These are phyloP conservation scores for Sphaerophoria rueppellii DNA, from an alignment of 2,888 invertebrate genomes.

Conservation along the genomic window DNA sequence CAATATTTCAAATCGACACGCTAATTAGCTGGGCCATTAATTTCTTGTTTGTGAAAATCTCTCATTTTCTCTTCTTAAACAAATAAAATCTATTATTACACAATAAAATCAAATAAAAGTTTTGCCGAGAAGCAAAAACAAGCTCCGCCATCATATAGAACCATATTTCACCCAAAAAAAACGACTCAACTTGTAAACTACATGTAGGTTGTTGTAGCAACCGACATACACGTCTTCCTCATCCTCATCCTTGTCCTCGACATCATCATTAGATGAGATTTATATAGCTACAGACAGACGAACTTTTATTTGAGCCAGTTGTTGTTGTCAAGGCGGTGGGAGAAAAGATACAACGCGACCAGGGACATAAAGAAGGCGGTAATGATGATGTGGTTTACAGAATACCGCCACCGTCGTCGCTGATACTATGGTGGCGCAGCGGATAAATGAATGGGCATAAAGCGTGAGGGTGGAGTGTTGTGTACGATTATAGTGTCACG, in stretches of 20 bases:
- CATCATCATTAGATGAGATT: constrained; percentile 35
- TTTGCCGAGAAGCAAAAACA: constrained; percentile 36
- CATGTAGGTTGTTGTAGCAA: constrained; percentile 16
- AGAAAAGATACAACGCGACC: background rate
- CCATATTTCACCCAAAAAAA: constrained; percentile 31
- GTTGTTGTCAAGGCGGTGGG: background rate
- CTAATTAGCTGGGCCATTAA: constrained; percentile 16
- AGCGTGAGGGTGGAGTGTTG: constrained; percentile 20
- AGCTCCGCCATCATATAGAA: constrained; percentile 4
- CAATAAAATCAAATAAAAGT: constrained; percentile 63
- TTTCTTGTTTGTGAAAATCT: constrained; percentile 10
- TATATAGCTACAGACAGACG: constrained; percentile 1
- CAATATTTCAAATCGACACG: constrained; percentile 24
- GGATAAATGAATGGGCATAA: constrained; percentile 15
- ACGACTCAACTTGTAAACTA: background rate
- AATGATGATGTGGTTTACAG: constrained; percentile 54
- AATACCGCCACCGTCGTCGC: background rate
- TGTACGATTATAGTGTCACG: constrained; percentile 1
- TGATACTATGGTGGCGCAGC: background rate
- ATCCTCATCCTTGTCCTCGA: constrained; percentile 1
- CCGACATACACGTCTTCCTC: background rate
- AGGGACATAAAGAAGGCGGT: constrained; percentile 44
- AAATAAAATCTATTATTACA: constrained; percentile 68
- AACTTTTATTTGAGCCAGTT: background rate
- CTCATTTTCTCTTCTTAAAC: constrained; percentile 16